Base-by-base conservation (phyloP, 2,797 vertebrate species). In the Austrolebias charrua region DNA sequence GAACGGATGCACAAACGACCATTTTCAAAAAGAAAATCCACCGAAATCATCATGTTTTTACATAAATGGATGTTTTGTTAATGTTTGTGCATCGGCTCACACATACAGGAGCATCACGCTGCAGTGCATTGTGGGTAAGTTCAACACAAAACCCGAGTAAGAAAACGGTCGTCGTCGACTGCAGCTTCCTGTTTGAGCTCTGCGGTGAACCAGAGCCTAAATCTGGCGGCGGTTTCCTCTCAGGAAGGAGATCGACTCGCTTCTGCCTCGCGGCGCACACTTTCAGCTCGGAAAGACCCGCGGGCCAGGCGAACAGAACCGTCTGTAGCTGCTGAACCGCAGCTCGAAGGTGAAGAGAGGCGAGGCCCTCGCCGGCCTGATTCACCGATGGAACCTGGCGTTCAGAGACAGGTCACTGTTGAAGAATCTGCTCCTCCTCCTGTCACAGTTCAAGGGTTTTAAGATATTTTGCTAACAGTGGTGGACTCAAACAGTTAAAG, bases 351-450 rank as follows among this genome's bases (percentile, higher is more conserved):
- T 0, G 2, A 66, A 79, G 78, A 79, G 84, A 87, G 79, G 75
- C 52, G 24, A 75, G 75, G 57, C 80, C 76, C 60, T 66, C 13
- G 76, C 60, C 10, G 60, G 77, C 46, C 69, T 87, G 78, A 85
- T 84, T 88, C 86, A 89, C 88, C 84, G 82, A 88, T 83, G 55
- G 74, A 71, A 66, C 59, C 69, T 78, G 74, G 82, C 79, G 60
- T 57, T 55, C 54, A 7, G 49, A 67, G 55, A 76, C 63, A 8
- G 33, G 33, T 35, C 33, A 35, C 6, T 7, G 33, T 35, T 35
- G 10, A 35, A 35, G 5, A 35, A 35, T 35, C 33, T 35, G 33
- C 10, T 35, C 33, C 10, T 35, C 24, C 24, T 24, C 24, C 24
- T 24, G 2, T 24, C 24, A 24, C 24, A 24, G 24, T 2, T 24